Base-by-base conservation (phyloP, 1,140 invertebrate genomes). In the Brachionus rubens region DNA sequence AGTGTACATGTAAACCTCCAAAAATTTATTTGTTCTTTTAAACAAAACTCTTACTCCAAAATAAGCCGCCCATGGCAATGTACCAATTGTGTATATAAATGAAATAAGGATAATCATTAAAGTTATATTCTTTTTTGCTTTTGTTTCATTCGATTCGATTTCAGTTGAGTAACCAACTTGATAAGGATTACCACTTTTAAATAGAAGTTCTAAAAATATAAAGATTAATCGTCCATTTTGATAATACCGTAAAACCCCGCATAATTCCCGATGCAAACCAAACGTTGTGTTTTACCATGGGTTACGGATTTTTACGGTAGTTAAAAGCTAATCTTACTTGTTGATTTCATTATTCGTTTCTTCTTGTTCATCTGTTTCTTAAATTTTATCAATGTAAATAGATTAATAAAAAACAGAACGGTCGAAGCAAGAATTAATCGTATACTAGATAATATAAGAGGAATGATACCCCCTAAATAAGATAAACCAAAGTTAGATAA, bases 71-170 rank as follows among this genome's bases (percentile, higher is more conserved):
- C 54, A 59, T 36, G 54, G 54, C 10, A 59, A 10, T 7, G 54
- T 59, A 16, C 54, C 54, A 16, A 59, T 59, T 33, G 54, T 59
- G 21, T 59, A 59, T 36, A 36, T 59, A 36, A 59, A 14, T 59
- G 54, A 59, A 16, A 33, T 33, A 2, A 59, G 10, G 3, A 40
- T 14, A n/a, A 59, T 30, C 30, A 59, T 59, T 36, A 59, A 36
- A 7, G 54, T 59, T 16, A 59, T 19, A 19, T 16, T 36, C 36
- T n/a, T 59, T 36, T 16, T 59, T 3, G 54, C 54, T 36, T 59
- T 26, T 0, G 30, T 33, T 16, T 59, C 28, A 7, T 59, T 59
- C 36, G 16, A 36, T 59, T 36, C 9, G 33, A 28, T 24, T 2
- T 14, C 9, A 40, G 14, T 59, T 36, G 41, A 12, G 10, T 12